Conservation (phyloP, 1,140 invertebrate species). For the Lepidurus arcticus region DNA sequence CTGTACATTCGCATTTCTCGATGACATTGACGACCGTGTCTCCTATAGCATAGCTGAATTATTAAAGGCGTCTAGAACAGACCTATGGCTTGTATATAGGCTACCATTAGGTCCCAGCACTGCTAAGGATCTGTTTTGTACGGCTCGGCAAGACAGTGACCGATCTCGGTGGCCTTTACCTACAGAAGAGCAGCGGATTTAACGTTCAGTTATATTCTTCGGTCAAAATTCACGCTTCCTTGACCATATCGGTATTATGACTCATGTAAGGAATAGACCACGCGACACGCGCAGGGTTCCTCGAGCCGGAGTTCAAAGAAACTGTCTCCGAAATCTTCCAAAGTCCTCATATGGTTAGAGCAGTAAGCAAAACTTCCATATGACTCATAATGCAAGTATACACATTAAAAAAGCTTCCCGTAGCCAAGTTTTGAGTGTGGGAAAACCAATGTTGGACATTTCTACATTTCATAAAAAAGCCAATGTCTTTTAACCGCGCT, state of each 20-base stretch:
- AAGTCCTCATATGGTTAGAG: constrained; percentile 15
- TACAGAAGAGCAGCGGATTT: not conserved
- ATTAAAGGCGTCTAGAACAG: not conserved
- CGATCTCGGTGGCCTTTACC: constrained; percentile 23
- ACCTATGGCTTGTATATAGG: not conserved
- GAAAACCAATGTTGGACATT: not conserved
- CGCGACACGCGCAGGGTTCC: not conserved
- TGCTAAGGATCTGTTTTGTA: constrained; percentile 47
- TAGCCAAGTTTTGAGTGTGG: not conserved
- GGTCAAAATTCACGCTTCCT: constrained; percentile 28
- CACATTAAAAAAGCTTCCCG: not conserved
- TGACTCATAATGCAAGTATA: constrained; percentile 17
- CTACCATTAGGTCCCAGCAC: constrained; percentile 51
- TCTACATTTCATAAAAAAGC: not conserved
- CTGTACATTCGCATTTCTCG: constrained; percentile 39
- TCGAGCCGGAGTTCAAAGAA: not conserved
- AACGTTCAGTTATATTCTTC: constrained; percentile 25
- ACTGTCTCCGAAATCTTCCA: constrained; percentile 6
- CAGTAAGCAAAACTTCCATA: not conserved
- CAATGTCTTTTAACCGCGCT: not conserved
- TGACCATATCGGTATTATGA: constrained; percentile 29
- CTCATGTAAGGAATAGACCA: not conserved
- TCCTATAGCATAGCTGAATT: constrained; percentile 5
- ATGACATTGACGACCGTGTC: constrained; percentile 34
- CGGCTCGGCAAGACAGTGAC: constrained; percentile 42